Base-by-base conservation (phyloP, 2,797 vertebrate species). In the Zenarchopterus dispar region DNA sequence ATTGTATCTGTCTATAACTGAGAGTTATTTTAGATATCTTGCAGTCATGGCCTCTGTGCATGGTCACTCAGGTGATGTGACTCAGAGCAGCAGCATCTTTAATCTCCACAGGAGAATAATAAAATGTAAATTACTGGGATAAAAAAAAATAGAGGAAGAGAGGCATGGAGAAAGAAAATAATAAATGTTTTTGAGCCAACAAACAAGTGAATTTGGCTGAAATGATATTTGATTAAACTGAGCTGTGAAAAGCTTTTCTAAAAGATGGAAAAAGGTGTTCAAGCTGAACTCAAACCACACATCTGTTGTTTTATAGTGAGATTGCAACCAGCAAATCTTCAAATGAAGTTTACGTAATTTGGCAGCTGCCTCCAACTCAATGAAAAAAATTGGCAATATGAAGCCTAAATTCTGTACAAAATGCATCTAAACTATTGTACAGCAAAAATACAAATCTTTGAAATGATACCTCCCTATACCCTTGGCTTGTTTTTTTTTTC, bases 151-250 rank as follows among this genome's bases (percentile, higher is more conserved):
- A 45, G 17, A 24, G 9, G 1, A 1, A 60, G 5, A 43, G 43
- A 36, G 33, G 48, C 21, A 41, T 23, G 28, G 19, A 51, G 26
- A 50, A 15, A 43, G 21, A 36, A 36, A 36, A 36, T 36, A 39
- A 73, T 19, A 60, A 56, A 77, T 48, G 21, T 45, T 71, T 55
- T 56, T 39, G 41, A 65, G n/a, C 47, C 24, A 1, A 0, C 1
- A 15, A 59, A 66, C 24, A 61, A 61, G 48, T 49, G 3, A 50
- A 73, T 70, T 54, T 58, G 42, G 49, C 39, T 54, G 23, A 69
- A 55, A 74, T 67, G 15, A 70, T 58, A 47, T 70, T 70, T 69
- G 46, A 81, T 69, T 16, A 50, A 67, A 69, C 31, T 66, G 44
- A 70, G 57, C 23, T 1, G 6, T 57, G 54, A 52, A 59, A 61